Evolutionary conservation across 2,888 invertebrate genomes (phyloP).

Genomic region (Cephonodes hylas): DNA sequence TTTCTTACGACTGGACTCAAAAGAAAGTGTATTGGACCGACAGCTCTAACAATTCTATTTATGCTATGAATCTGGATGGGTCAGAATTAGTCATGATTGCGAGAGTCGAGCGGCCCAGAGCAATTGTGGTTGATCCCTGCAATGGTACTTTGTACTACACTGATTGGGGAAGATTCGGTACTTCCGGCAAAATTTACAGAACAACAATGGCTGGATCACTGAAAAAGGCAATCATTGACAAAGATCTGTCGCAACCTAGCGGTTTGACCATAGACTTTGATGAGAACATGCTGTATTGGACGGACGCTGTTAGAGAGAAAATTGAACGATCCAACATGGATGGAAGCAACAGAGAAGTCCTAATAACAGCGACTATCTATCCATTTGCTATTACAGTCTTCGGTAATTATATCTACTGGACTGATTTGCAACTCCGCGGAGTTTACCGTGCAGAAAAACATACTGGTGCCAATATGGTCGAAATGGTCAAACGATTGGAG

Average conservation of each 20-base stretch:
- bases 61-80: conserved; percentile 96
- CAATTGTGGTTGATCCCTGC: conserved; percentile 98
- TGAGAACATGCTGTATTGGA: conserved; percentile 97
- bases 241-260: conserved; percentile 95
- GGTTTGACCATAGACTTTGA: conserved; percentile 98
- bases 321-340: conserved; percentile 95
- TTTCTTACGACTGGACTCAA: conserved; percentile 98
- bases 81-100: conserved; percentile 94
- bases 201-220: conserved; percentile 98
- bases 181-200: conserved; percentile 95
- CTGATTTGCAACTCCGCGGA: conserved; percentile 94
- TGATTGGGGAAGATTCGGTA: conserved; percentile 97
- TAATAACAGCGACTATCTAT: conserved; percentile 95
- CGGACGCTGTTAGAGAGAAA: conserved; percentile 96
- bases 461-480: conserved; percentile 96
- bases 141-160: conserved; percentile 97
- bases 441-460: conserved; percentile 98
- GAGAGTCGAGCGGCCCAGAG: conserved; percentile 94
- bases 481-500: conserved; percentile 95
- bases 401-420: conserved; percentile 97
- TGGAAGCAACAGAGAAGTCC: conserved; percentile 91
- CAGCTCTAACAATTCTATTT: conserved; percentile 95
- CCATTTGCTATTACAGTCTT: conserved; percentile 97
- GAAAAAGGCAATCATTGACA: conserved; percentile 92
- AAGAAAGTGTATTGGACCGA: conserved; percentile 99